These are phyloP conservation scores for Micrastur ruficollis DNA, from an alignment of 2,797 vertebrate species.

Conservation along the genomic window DNA sequence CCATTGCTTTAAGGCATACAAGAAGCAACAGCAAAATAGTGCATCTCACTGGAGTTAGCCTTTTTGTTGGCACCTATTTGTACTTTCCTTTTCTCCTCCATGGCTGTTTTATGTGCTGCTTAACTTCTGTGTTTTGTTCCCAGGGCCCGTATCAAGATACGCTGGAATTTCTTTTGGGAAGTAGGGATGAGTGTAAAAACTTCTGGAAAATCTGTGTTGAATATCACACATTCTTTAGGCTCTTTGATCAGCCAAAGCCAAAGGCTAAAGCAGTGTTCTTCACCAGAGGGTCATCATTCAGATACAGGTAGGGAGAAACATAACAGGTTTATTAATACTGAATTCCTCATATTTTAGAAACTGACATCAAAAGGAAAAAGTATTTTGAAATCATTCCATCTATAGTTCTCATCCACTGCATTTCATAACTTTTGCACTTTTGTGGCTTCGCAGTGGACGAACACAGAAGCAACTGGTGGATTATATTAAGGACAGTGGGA, in stretches of 20 bases:
- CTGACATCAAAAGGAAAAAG: not conserved
- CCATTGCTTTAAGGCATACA: not conserved
- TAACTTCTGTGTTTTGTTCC: not conserved
- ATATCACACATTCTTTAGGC: conserved; percentile 94
- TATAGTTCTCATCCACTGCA: not conserved
- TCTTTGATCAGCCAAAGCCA: conserved; percentile 91
- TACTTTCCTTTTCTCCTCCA: not conserved
- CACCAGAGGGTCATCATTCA: conserved; percentile 95
- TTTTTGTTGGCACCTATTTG: not conserved
- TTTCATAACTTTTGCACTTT: conserved; percentile 21
- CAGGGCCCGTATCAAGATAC: conserved; percentile 95
- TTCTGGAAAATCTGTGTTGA: conserved; percentile 99
- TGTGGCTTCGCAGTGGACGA: conserved; percentile 83
- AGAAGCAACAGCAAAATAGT: not conserved
- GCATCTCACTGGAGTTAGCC: not conserved
- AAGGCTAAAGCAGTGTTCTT: conserved; percentile 91
- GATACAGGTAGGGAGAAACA: conserved; percentile 89
- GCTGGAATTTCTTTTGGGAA: conserved; percentile 90
- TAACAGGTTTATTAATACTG: not conserved
- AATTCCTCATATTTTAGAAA: not conserved
- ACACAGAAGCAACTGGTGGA: conserved; percentile 97
- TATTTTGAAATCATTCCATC: not conserved
- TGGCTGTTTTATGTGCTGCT: not conserved
- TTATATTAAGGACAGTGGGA: conserved; percentile 87
- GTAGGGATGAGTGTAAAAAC: conserved; percentile 93